Evolutionary conservation across 2,888 invertebrate species (phyloP), one percentile per base, ranked within the genome.

Genomic region (Odontothrips loti): DNA sequence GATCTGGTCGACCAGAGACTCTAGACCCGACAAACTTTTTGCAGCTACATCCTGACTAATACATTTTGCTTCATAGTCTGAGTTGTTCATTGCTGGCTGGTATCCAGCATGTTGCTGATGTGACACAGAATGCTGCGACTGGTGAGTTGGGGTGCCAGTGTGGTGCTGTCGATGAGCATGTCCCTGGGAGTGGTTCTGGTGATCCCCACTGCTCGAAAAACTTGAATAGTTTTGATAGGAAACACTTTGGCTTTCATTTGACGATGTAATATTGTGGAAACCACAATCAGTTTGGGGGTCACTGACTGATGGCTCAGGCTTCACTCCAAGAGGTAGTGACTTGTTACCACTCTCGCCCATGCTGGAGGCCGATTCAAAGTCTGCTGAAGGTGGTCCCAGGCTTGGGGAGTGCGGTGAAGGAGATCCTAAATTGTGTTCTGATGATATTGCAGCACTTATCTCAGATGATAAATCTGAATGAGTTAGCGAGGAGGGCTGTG

Each of bases 1-100:
- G 88, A 96, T 96, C 90, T 96, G 96, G 89, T 96, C 96, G 83
- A 96, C 96, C 80, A 96, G 90, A 78, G 95, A 96, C 88, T 96
- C 96, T 79, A 96, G 89, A 29, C 96, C 96, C 27, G 95, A 95
- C 80, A 95, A 89, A 85, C 94, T 95, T 87, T 95, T 95, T 47
- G 94, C 93, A n/a, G 95, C 92, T 58, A 95, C 93, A 88, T 95
- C 95, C 86, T 93, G 93, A 75, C 83, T 84, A 81, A 82, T 84
- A 47, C 82, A 80, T 82, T 81, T 81, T 47, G 82, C 81, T 81
- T 75, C 83, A 78, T 84, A 84, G 83, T 83, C 84, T 83, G 83
- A 82, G 80, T 81, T 84, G 81, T 2, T 82, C 83, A 83, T 83
- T 84, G 81, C 82, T 80, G 84, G 84, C 82, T 84, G 82, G 82